phyloP scores from a whole-genome alignment of 1,140 invertebrate species.

The Geopemphigus sp. region DNA sequence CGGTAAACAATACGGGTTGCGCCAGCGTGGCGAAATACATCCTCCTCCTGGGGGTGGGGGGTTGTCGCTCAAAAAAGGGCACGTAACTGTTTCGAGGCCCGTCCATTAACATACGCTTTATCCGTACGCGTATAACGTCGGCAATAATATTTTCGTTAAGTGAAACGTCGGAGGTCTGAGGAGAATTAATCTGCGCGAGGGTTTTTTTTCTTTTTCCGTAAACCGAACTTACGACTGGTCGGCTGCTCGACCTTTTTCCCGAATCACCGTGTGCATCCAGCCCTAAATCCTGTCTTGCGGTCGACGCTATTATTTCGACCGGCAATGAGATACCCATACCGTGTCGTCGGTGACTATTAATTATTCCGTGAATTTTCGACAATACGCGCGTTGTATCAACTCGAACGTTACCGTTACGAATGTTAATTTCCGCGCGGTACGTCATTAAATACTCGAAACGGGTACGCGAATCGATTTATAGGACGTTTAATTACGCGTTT shows the following conservation, averaged over 20 bases:
- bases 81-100: background rate
- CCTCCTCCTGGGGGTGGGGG: too few species aligned
- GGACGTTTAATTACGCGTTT: background rate
- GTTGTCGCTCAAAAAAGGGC: background rate
- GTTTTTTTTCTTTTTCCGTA: constrained; percentile 6
- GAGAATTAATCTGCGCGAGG: background rate
- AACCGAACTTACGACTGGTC: background rate
- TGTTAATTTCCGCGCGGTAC: background rate
- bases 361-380: background rate
- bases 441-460: too few species aligned
- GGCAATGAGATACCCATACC: background rate
- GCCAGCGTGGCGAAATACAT: constrained; percentile 12
- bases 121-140: too few species aligned
- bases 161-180: background rate
- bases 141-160: background rate
- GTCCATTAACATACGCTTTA: background rate
- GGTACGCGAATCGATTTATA: background rate
- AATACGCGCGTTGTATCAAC: background rate
- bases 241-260: background rate
- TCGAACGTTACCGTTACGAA: background rate
- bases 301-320: constrained; percentile 23
- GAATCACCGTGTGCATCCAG: constrained; percentile 30
- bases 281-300: constrained; percentile 41
- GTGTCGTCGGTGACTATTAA: constrained; percentile 4
- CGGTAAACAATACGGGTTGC: constrained; percentile 4